Base-by-base conservation (phyloP, 2,888 invertebrate genomes). In the Troilus luridus region DNA sequence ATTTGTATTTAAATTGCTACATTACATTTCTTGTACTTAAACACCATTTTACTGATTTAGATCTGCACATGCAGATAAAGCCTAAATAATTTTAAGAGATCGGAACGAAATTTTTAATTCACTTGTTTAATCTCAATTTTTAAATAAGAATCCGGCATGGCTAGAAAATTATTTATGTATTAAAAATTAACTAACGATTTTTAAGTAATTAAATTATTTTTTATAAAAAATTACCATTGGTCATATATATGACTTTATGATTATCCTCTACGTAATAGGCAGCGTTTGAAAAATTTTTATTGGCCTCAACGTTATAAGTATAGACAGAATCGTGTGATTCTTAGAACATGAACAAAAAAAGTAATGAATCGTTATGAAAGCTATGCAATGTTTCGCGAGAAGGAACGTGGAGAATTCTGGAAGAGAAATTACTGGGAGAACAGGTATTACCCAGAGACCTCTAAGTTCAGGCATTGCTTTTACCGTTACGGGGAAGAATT, bases 401-500 rank as follows among this genome's bases (percentile, higher is more conserved):
- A 77, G 72, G 41, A 77, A 77, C 72, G 72, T 77, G 72, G 27
- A 41, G 27, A 77, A 41, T 77, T 77, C 72, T 41, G 17, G 72
- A 41, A 67, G 72, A 77, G 72, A 77, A 77, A 77, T 77, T 77
- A 17, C 72, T 27, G 27, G 17, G 21, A 41, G 72, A 41, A 41
- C 72, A 77, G 72, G 72, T 77, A 77, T 77, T 77, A 77, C 72
- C 72, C 41, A 14, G 67, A 24, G 60, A 60, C 7, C 64, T 9
- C n/a, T n/a, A n/a, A 12, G 7, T 41, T 77, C 27, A 77, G 72
- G 27, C 72, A 77, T 77, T 41, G 72, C 17, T 41, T 41, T 27
- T 17, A 41, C 72, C 72, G 72, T 77, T 77, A 77, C 17, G 24
- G 19, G 9, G 14, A 41, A 19, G 19, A 27, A 41, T 77, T 19